These are phyloP conservation scores for Spialia ferax DNA, from an alignment of 2,888 invertebrate species.

Conservation along the genomic window DNA sequence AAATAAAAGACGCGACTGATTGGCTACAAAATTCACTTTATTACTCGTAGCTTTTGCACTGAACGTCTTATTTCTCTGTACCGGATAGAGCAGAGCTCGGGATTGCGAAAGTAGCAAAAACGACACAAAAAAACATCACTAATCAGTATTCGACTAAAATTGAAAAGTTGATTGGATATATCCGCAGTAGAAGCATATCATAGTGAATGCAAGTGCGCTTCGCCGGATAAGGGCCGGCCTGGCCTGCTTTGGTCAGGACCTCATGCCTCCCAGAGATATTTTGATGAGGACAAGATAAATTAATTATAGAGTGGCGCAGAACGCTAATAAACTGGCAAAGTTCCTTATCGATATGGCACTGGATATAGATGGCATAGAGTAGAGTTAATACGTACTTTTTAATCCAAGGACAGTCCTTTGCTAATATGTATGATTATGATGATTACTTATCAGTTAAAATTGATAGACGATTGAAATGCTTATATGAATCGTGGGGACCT, in stretches of 20 bases:
- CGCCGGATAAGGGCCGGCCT: slow-evolving; percentile 48
- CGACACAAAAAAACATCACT: slow-evolving; percentile 46
- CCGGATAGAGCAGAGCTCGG: neutral
- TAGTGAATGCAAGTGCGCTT: slow-evolving; percentile 40
- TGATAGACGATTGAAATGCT: too few relatives aligned
- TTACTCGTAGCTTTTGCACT: neutral
- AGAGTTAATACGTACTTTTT: neutral
- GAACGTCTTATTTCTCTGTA: neutral
- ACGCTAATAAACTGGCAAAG: slow-evolving; percentile 67
- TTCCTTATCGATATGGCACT: slow-evolving; percentile 64
- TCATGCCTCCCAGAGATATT: slow-evolving; percentile 73
- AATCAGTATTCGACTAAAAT: slow-evolving; percentile 24
- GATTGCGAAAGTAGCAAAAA: slow-evolving; percentile 20
- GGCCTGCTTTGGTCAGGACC: slow-evolving; percentile 62
- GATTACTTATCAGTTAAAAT: too few relatives aligned
- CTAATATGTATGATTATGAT: too few relatives aligned
- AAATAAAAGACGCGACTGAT: slow-evolving; percentile 29
- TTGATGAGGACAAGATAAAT: slow-evolving; percentile 78
- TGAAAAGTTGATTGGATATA: slow-evolving; percentile 44
- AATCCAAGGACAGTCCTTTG: neutral
- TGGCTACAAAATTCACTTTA: slow-evolving; percentile 23
- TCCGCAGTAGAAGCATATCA: slow-evolving; percentile 43
- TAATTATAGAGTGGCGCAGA: slow-evolving; percentile 68
- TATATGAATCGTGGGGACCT: too few relatives aligned
- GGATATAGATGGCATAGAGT: slow-evolving; percentile 23